These are phyloP conservation scores for Quadroppia sp. DNA, from an alignment of 2,888 invertebrate genomes.

Conservation along the genomic window DNA sequence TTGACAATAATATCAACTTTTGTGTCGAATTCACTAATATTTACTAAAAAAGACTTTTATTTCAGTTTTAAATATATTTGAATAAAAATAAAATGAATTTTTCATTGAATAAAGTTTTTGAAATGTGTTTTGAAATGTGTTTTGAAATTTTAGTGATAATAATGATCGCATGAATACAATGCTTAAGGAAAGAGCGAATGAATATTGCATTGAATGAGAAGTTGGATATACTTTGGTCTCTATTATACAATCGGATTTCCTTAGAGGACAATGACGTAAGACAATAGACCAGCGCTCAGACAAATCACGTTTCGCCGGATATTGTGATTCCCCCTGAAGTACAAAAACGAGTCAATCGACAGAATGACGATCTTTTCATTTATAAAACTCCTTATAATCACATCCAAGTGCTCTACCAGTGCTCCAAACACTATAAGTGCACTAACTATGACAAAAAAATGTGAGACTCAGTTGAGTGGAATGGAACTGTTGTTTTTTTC, in stretches of 20 bases:
- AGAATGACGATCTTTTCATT: constrained; percentile 31
- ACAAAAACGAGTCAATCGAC: neutral
- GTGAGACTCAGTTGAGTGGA: neutral
- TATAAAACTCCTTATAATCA: neutral
- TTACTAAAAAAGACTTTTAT: neutral
- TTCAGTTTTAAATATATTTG: neutral
- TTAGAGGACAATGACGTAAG: constrained; percentile 26
- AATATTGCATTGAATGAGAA: constrained; percentile 3
- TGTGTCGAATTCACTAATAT: neutral
- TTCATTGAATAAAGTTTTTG: neutral
- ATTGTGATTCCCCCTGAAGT: neutral
- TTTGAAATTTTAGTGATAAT: constrained; percentile 7
- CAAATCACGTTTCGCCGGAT: constrained; percentile 31
- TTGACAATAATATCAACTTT: constrained; percentile 7
- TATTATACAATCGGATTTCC: constrained; percentile 28
- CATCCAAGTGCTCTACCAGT: neutral
- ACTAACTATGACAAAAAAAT: constrained; percentile 16
- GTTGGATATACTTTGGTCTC: constrained; percentile 7
- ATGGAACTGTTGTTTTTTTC: neutral
- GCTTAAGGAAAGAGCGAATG: constrained; percentile 14
- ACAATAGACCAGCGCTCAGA: constrained; percentile 32
- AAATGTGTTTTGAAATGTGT: no score
- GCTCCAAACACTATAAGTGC: neutral
- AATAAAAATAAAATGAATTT: constrained; percentile 13
- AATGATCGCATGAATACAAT: neutral